These are phyloP conservation scores for Anas acuta DNA, from an alignment of 2,797 vertebrate species.

Conservation along the genomic window DNA sequence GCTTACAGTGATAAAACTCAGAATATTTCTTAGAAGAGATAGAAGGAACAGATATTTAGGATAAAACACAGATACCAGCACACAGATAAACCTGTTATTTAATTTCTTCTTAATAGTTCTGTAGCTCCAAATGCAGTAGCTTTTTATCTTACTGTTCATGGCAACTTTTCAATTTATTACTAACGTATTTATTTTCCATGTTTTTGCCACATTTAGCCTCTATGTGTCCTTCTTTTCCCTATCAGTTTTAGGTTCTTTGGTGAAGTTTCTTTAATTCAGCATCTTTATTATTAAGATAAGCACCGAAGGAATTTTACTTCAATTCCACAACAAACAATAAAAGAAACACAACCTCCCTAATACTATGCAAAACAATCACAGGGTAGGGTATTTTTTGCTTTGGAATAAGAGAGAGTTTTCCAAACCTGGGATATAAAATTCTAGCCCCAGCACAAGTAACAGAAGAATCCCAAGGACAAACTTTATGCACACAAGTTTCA, in stretches of 20 bases:
- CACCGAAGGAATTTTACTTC: not conserved
- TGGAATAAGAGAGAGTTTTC: not conserved
- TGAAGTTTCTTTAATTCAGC: conserved; percentile 21
- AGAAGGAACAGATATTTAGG: conserved; percentile 75
- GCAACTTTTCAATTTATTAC: conserved; percentile 19
- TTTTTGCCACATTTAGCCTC: conserved; percentile 53
- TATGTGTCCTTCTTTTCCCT: not conserved
- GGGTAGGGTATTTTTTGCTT: not conserved
- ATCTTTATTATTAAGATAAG: not conserved
- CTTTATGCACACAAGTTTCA: not conserved
- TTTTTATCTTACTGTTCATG: conserved; percentile 74
- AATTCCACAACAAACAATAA: not conserved
- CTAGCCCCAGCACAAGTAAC: not conserved
- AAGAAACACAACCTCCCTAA: not conserved
- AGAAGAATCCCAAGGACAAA: not conserved
- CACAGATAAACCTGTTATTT: conserved; percentile 73
- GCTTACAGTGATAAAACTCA: conserved; percentile 69
- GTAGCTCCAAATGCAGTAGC: conserved; percentile 72
- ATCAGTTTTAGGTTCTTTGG: not conserved
- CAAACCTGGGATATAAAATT: not conserved
- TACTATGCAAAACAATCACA: not conserved
- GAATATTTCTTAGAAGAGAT: conserved; percentile 74
- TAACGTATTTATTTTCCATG: not conserved
- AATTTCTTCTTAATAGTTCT: conserved; percentile 77
- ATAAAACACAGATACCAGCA: conserved; percentile 75